Evolutionary conservation across 2,113 vertebrate genomes (phyloP), one percentile per base, ranked within the genome.

Genomic region (Pluvialis apricaria): DNA sequence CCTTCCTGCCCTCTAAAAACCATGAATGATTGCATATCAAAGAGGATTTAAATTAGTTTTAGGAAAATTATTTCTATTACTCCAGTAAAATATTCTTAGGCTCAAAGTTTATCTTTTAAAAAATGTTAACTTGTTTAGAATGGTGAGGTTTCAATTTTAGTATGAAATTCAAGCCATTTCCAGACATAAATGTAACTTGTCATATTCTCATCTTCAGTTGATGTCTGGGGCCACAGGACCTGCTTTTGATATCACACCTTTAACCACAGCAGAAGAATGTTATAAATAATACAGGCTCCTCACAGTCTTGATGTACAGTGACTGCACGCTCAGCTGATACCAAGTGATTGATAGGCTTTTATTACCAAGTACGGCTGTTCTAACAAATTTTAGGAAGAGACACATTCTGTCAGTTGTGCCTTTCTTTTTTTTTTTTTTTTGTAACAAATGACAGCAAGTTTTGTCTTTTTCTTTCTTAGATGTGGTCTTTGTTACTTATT

Each of bases 241-340:
- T 70, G 82, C 82, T 94, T 94, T 88, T 86, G 90, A 81, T 93
- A 92, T 68, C 68, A 71, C 76, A 86, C n/a, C 61, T 97, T 92
- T 75, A 86, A 82, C 88, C 38, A 60, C 51, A 83, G 92, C 34
- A 96, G 86, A 92, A 65, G 52, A 69, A 94, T 0, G 0, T 61
- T 91, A 61, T 90, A 88, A 97, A 86, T 88, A 94, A 90, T 58
- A 91, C 57, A 86, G 75, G 32, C 9, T 86, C 61, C n/a, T 92
- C 84, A 70, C 58, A 68, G 80, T 40, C 62, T 17, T 83, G 82
- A 77, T 90, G 78, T 70, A 76, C 68, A 80, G 58, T 49, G 82
- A 87, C 10, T 40, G 44, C 49, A 57, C n/a, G 49, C 81, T 87
- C 57, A 71, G 81, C 57, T 79, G 93, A 80, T 94, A 38, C 40